Base-by-base conservation (phyloP, 2,797 vertebrate species). In the Muscicapa comitata region DNA sequence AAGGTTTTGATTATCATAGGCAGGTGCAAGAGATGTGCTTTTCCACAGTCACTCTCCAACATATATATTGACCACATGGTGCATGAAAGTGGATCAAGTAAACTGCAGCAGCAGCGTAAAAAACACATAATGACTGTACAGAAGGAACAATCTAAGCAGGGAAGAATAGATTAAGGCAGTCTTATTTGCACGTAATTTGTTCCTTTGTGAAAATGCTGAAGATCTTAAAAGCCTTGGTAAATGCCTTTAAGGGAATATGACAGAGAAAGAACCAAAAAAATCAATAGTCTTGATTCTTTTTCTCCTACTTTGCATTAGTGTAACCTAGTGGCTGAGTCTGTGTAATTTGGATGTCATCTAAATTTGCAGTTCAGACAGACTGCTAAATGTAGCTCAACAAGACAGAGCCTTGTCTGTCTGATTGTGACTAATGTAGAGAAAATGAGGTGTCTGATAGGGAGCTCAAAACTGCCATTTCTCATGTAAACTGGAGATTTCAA, bases 341-440 rank as follows among this genome's bases (percentile, higher is more conserved):
- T 93, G 94, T 91, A 89, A 93, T 97, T 93, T 95, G 95, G 95
- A 95, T 93, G 96, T 96, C 97, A 87, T 80, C 31, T 75, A 96
- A 97, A 94, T 94, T 95, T 84, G 82, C 88, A 59, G 66, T 86
- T 87, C 83, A 91, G 96, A 89, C 62, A 86, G 84, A 73, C 40
- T 95, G 73, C 82, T 94, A 87, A 95, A 78, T 95, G 84, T 86
- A 93, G 93, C 95, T 96, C 88, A 97, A 97, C 92, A 96, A 95
- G 94, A 81, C 79, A 66, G 86, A 86, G 91, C 61, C 86, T 95
- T 82, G 95, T 97, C 87, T 88, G 88, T 97, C 73, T 79, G 90
- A 93, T 96, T 94, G 89, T 97, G 92, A 96, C 88, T 94, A 97
- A 97, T 96, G 92, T 86, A 80, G 91, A 93, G 95, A 97, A 96